phyloP scores from a whole-genome alignment of 2,888 invertebrate genomes.

The Tromatobia lineatoria region DNA sequence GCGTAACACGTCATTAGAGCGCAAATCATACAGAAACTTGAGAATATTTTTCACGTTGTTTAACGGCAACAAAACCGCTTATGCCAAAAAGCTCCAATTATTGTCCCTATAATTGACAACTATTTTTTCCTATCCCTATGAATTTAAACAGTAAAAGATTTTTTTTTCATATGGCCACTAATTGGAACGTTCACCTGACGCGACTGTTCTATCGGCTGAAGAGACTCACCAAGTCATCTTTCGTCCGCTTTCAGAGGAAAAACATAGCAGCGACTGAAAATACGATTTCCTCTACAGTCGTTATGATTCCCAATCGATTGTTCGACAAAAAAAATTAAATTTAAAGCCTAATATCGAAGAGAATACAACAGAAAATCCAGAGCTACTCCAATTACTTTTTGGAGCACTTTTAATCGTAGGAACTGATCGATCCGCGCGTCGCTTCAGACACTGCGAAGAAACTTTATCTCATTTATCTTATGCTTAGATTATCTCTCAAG shows the following conservation, averaged over 20 bases:
- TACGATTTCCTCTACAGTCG: not conserved
- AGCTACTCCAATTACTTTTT: slow-evolving; percentile 1
- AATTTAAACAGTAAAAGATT: too few relatives aligned
- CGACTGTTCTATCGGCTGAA: not conserved
- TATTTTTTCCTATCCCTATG: too few relatives aligned
- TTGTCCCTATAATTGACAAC: too few relatives aligned
- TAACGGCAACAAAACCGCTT: too few relatives aligned
- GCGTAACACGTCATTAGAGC: too few relatives aligned
- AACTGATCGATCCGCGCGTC: not conserved
- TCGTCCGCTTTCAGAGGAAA: not conserved
- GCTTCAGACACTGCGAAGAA: not conserved
- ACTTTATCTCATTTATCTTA: not conserved
- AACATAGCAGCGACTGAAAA: not conserved
- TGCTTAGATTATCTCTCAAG: not conserved
- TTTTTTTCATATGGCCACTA: too few relatives aligned
- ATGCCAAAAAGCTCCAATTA: too few relatives aligned
- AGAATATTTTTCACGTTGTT: too few relatives aligned
- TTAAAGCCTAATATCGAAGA: not conserved
- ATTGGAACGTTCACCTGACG: too few relatives aligned
- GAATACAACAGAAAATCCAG: not conserved
- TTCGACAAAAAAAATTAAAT: not conserved
- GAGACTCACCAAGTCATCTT: slow-evolving; percentile 73
- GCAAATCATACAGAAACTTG: too few relatives aligned
- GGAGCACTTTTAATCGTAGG: not conserved
- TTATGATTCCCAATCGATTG: not conserved